Evolutionary conservation across 2,888 invertebrate genomes (phyloP), one percentile per base, ranked within the genome.

Genomic region (Pasiphila rectangulata): DNA sequence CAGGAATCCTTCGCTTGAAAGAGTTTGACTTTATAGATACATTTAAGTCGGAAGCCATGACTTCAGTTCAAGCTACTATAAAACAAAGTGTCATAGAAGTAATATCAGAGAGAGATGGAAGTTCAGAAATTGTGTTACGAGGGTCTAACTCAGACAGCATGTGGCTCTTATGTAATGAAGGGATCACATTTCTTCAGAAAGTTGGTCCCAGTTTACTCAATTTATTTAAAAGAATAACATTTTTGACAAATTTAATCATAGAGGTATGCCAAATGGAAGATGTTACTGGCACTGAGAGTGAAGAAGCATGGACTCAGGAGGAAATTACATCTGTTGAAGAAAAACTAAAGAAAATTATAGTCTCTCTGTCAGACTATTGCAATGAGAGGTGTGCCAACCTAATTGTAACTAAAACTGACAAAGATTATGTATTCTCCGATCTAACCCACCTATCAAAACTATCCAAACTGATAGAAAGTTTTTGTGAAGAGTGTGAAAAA

Each of bases 341-440:
- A 6, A 94, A 94, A 75, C 82, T 98, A 36, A 91, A 91, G 52
- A 95, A 96, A 65, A 90, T 97, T 72, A 87, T 97, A 35, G 90
- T 91, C 25, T 93, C 94, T n/a, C 92, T 97, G 29, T 96, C 96
- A 75, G 96, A 97, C 82, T 96, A 95, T 73, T 96, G 97, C 61
- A 96, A 98, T 78, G 98, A 98, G 73, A 90, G 97, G 56, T 94
- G 97, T 81, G 96, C 96, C 46, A 95, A 96, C 78, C 90, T 98
- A 43, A 92, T 98, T 46, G 93, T 94, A 34, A 94, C 94, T 3
- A 94, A 93, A 79, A 92, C 93, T 57, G 90, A 93, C 53, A 94
- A 93, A 61, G 92, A 92, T 56, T 87, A 89, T 69, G 90, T 93
- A 10, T 93, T 96, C 51, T 93, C 93, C 2, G 92, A 95, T 25